phyloP scores from a whole-genome alignment of 2,888 invertebrate species.

The Andrena trimmerana region DNA sequence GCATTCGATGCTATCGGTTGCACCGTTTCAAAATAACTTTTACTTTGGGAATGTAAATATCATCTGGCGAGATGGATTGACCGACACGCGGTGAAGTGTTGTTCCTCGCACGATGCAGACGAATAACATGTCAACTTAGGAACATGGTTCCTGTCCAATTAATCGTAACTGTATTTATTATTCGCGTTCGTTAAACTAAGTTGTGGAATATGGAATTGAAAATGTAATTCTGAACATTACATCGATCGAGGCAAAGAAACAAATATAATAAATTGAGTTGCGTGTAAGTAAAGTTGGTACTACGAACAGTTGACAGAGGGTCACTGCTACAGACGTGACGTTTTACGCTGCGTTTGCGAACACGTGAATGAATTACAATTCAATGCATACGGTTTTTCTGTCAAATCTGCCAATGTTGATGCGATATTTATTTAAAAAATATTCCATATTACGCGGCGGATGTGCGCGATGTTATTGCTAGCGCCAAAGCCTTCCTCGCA shows the following conservation, averaged over 20 bases:
- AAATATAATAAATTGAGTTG: background rate
- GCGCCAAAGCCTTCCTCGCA: slow-evolving; percentile 16
- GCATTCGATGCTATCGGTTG: background rate
- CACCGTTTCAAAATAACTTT: background rate
- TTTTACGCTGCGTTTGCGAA: slow-evolving; percentile 62
- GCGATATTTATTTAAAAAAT: slow-evolving; percentile 42
- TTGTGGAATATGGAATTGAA: background rate
- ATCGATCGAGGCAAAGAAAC: background rate
- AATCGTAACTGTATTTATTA: background rate
- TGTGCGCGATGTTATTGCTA: slow-evolving; percentile 60
- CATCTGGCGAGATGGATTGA: background rate
- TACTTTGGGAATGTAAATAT: background rate
- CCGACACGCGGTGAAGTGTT: background rate
- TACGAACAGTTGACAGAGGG: background rate
- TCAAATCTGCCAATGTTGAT: slow-evolving; percentile 63
- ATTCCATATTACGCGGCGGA: slow-evolving; percentile 28
- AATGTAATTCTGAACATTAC: background rate
- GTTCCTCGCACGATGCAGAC: background rate
- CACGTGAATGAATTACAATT: slow-evolving; percentile 65
- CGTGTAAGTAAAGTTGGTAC: slow-evolving; percentile 2
- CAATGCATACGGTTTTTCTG: slow-evolving; percentile 68
- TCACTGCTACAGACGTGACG: slow-evolving; percentile 20
- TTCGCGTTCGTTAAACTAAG: background rate
- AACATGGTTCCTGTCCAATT: background rate
- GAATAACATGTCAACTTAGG: background rate